Conservation (phyloP, 2,113 vertebrate genomes). For the Probosciger aterrimus region DNA sequence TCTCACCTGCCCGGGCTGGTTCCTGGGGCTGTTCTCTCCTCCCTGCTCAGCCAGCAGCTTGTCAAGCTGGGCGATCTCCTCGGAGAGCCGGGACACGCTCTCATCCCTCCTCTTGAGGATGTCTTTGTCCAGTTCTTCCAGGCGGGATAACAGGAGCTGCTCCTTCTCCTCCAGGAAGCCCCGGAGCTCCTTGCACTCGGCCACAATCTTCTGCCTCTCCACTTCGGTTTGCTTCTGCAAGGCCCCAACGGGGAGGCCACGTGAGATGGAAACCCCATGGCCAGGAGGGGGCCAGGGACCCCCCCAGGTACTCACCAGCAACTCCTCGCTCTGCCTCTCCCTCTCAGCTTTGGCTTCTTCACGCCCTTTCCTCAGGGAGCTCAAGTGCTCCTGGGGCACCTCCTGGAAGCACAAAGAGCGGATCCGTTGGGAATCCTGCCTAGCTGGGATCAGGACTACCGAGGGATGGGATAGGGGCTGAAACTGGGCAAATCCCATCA, state of each 20-base stretch:
- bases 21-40: not conserved
- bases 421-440: not conserved
- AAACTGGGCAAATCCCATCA: no score
- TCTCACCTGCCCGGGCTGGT: not conserved
- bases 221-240: constrained; percentile 20
- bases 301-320: not conserved
- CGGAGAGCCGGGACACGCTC: not conserved
- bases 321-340: constrained; percentile 15
- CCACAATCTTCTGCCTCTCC: constrained; percentile 26
- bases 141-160: not conserved
- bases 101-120: not conserved
- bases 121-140: constrained; percentile 31
- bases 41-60: constrained; percentile 3
- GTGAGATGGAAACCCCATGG: not conserved
- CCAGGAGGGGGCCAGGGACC: not conserved
- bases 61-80: constrained; percentile 27
- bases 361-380: not conserved
- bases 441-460: not conserved
- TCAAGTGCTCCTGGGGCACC: constrained; percentile 48
- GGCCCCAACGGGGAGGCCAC: not conserved
- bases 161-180: constrained; percentile 9
- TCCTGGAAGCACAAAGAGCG: not conserved
- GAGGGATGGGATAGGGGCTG: not conserved
- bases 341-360: constrained; percentile 33
- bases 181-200: not conserved